phyloP scores from a whole-genome alignment of 1,140 invertebrate genomes.

The Drosophila ercepeae region DNA sequence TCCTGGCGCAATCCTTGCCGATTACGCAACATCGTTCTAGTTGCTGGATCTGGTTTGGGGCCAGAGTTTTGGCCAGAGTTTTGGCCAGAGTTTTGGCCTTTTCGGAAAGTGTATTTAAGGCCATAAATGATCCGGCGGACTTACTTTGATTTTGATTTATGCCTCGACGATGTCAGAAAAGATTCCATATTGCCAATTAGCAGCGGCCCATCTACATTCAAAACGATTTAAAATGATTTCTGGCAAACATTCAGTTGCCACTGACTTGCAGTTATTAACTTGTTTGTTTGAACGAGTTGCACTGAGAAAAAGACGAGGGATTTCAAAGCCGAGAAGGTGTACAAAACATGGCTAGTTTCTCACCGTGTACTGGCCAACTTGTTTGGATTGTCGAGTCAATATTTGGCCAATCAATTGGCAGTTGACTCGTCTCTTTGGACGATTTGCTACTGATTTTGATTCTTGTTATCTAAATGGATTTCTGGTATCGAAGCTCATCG shows the following conservation, averaged over 20 bases:
- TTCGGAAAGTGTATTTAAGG: slow-evolving; percentile 1
- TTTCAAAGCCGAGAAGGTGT: too few relatives aligned
- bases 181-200: slow-evolving; percentile 51
- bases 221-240: slow-evolving; percentile 1
- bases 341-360: background rate
- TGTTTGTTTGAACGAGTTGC: background rate
- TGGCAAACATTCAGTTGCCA: slow-evolving; percentile 26
- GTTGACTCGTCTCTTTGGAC: too few relatives aligned
- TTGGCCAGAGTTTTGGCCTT: too few relatives aligned
- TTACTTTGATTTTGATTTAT: slow-evolving; percentile 3
- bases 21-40: slow-evolving; percentile 43
- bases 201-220: slow-evolving; percentile 3
- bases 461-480: slow-evolving; percentile 51
- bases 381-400: slow-evolving; percentile 27
- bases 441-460: slow-evolving; percentile 25
- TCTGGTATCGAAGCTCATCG: slow-evolving; percentile 25
- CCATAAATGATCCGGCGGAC: background rate
- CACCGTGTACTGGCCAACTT: background rate
- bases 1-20: slow-evolving; percentile 36
- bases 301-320: background rate
- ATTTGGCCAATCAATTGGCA: slow-evolving; percentile 56
- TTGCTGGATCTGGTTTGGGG: slow-evolving; percentile 16
- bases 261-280: slow-evolving; percentile 21
- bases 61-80: background rate
- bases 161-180: background rate